A percentile compares a stretch with the other conserved stretches of the same genome.
Evolutionary conservation across 2,797 vertebrate genomes (phyloP).

Genomic region (Pseudochirops corinnae): DNA sequence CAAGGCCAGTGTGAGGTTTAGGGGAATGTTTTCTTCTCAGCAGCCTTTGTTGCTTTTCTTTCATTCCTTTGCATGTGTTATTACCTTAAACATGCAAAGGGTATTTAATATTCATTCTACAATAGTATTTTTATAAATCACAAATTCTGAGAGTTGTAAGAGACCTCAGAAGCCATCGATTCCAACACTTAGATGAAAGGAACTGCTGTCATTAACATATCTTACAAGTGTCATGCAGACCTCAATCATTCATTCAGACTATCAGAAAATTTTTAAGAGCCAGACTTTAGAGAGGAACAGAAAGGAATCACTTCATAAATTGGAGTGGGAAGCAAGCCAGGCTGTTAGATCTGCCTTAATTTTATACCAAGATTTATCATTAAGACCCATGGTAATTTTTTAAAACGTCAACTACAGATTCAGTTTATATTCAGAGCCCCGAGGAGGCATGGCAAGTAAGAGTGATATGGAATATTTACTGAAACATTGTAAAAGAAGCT

Average conservation of each 20-base stretch:
- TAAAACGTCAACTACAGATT: not conserved
- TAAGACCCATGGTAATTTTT: not conserved
- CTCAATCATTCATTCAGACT: not conserved
- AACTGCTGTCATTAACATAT: not conserved
- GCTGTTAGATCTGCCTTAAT: fast-evolving
- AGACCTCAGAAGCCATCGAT: not conserved
- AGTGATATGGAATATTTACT: not conserved
- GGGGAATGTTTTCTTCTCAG: not conserved
- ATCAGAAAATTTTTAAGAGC: not conserved
- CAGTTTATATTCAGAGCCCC: not conserved
- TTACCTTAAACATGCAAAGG: not conserved
- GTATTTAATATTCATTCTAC: not conserved
- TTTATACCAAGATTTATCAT: not conserved
- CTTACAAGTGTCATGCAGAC: not conserved
- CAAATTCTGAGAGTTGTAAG: not conserved
- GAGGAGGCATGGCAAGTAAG: not conserved
- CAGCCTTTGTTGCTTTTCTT: not conserved
- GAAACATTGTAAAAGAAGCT: not conserved
- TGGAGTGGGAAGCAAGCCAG: no score
- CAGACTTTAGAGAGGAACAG: not conserved
- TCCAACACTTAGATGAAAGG: not conserved
- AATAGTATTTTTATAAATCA: not conserved
- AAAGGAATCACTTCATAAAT: not conserved
- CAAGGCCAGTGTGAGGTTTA: not conserved
- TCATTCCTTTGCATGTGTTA: not conserved